phyloP scores from a whole-genome alignment of 2,797 vertebrate species.

The Lepilemur ruficaudatus region DNA sequence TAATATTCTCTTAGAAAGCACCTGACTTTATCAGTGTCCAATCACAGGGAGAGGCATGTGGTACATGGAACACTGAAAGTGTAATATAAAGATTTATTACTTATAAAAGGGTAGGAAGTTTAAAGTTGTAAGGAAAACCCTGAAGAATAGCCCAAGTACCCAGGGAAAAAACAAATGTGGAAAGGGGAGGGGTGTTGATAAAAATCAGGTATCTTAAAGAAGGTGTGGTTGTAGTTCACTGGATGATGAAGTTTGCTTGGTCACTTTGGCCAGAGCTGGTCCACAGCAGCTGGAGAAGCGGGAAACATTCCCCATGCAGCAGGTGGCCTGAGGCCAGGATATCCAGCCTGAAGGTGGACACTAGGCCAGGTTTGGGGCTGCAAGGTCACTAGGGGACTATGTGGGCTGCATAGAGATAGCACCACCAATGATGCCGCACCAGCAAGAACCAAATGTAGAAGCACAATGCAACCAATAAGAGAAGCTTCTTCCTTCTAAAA shows the following conservation, averaged over 20 bases:
- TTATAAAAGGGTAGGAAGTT: background rate
- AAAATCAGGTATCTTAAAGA: background rate
- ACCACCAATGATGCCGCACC: background rate
- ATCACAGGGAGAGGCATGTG: background rate
- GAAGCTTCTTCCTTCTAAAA: background rate
- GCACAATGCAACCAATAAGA: background rate
- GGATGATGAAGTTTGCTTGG: background rate
- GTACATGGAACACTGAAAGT: background rate
- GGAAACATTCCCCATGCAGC: background rate
- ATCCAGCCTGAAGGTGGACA: background rate
- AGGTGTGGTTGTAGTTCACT: background rate
- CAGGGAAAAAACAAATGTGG: background rate
- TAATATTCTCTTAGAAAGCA: background rate
- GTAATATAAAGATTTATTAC: background rate
- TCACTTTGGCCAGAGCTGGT: background rate
- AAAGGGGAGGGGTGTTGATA: background rate
- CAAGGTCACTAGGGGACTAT: background rate
- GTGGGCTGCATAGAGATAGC: background rate
- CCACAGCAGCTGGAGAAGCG: background rate
- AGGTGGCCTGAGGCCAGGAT: background rate
- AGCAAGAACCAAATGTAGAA: background rate
- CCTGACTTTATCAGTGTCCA: background rate
- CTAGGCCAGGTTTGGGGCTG: background rate
- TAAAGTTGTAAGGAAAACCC: background rate
- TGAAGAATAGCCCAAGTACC: background rate